A percentile compares a stretch with the other conserved stretches of the same genome.
Evolutionary conservation across 2,888 invertebrate genomes (phyloP).

Genomic region (Caenorhabditis uteleia): DNA sequence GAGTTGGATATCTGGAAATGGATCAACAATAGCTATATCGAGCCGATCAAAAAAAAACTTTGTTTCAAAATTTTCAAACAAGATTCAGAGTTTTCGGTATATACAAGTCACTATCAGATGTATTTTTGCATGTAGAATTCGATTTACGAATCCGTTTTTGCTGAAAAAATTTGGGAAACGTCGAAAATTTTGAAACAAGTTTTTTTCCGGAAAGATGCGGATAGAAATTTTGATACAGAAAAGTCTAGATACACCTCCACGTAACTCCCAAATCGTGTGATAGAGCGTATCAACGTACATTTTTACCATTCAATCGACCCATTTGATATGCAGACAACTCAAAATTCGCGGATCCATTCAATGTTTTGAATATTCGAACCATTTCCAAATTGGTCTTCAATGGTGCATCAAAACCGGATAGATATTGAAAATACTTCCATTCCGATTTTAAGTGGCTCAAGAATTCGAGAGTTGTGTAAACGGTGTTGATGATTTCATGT

Average conservation of each 20-base stretch:
- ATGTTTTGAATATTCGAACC: slow-evolving; percentile 39
- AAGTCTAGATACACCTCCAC: too few relatives aligned
- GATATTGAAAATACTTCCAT: slow-evolving; percentile 46
- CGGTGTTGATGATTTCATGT: slow-evolving; percentile 44
- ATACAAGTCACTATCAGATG: too few relatives aligned
- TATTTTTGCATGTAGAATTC: too few relatives aligned
- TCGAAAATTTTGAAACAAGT: too few relatives aligned
- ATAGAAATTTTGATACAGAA: too few relatives aligned
- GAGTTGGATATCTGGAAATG: slow-evolving; percentile 25
- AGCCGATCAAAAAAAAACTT: background rate
- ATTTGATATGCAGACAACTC: slow-evolving; percentile 21
- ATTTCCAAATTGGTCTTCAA: slow-evolving; percentile 47
- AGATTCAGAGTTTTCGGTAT: too few relatives aligned
- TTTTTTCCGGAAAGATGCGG: too few relatives aligned
- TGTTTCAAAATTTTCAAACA: background rate
- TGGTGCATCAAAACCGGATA: slow-evolving; percentile 44
- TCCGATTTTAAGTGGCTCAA: slow-evolving; percentile 23
- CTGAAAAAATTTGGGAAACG: too few relatives aligned
- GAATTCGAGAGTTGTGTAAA: slow-evolving; percentile 33
- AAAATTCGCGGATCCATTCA: slow-evolving; percentile 38
- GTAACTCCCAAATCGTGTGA: too few relatives aligned
- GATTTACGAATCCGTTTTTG: too few relatives aligned
- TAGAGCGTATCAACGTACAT: slow-evolving; percentile 23
- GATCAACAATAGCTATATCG: too few relatives aligned
- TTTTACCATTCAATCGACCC: slow-evolving; percentile 16